These are phyloP conservation scores for Lontra canadensis DNA, from an alignment of 2,113 vertebrate species.

Conservation along the genomic window DNA sequence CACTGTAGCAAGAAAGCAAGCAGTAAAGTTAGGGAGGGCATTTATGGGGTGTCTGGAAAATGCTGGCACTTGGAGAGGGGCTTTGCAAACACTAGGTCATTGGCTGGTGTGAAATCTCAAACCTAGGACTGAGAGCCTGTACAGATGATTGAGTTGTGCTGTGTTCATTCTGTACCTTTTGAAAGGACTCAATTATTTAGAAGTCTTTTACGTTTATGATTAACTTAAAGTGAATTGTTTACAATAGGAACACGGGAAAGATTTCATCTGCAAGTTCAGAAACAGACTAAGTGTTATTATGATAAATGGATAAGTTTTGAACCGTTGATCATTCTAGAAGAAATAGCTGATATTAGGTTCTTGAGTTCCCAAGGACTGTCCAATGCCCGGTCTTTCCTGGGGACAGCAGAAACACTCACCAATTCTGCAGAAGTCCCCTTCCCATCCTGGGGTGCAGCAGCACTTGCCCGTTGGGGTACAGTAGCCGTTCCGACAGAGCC, in stretches of 20 bases:
- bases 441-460: conserved; percentile 97
- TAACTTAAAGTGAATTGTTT: not conserved
- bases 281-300: not conserved
- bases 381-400: not conserved
- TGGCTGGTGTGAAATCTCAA: not conserved
- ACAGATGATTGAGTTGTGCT: not conserved
- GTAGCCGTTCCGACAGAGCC: conserved; percentile 95
- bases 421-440: conserved; percentile 95
- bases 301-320: not conserved
- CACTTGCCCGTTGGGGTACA: conserved; percentile 95
- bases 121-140: not conserved
- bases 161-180: not conserved
- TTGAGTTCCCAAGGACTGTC: not conserved
- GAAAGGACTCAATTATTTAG: conserved; percentile 4
- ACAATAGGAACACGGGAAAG: not conserved
- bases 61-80: not conserved
- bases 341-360: not conserved
- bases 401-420: conserved; percentile 86
- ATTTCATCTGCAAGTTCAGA: not conserved
- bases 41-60: conserved; percentile 58
- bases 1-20: not conserved
- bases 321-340: not conserved
- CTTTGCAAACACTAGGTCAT: not conserved
- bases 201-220: not conserved
- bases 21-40: conserved; percentile 6